Percentiles rank a stretch among this genome's conserved stretches.
phyloP scores from a whole-genome alignment of 1,140 invertebrate species.

The Drosophila auraria region DNA sequence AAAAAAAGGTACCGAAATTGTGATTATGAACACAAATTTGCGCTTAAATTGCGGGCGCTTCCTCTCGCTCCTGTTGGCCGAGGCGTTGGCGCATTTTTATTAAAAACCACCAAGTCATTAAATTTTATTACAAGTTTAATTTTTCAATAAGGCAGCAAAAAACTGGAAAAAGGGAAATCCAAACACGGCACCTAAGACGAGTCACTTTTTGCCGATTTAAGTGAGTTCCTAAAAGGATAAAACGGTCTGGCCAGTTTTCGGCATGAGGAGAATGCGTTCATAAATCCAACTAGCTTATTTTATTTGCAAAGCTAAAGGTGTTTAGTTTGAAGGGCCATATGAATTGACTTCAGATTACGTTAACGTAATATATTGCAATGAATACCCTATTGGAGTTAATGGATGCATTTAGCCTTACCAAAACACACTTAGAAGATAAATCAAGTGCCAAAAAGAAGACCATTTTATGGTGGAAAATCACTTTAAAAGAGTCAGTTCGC shows the following conservation, averaged over 20 bases:
- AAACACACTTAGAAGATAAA: background rate
- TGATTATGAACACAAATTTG: slow-evolving; percentile 83
- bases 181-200: slow-evolving; percentile 1
- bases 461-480: background rate
- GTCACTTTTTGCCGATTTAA: slow-evolving; percentile 1
- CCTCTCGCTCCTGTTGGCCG: slow-evolving; percentile 25
- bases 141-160: slow-evolving; percentile 73
- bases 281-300: slow-evolving; percentile 22
- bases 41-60: slow-evolving; percentile 73
- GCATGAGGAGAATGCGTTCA: background rate
- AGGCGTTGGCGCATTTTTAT: slow-evolving; percentile 53
- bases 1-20: slow-evolving; percentile 74
- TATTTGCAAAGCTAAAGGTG: background rate
- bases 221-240: slow-evolving; percentile 21
- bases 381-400: background rate
- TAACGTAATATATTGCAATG: background rate
- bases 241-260: background rate
- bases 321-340: background rate
- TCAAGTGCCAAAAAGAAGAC: background rate
- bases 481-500: background rate
- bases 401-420: background rate
- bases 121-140: slow-evolving; percentile 83
- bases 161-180: slow-evolving; percentile 25
- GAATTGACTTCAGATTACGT: background rate
- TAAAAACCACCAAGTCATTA: slow-evolving; percentile 81